Conservation (phyloP, 2,888 invertebrate species). For the Pristionchus exspectatus region DNA sequence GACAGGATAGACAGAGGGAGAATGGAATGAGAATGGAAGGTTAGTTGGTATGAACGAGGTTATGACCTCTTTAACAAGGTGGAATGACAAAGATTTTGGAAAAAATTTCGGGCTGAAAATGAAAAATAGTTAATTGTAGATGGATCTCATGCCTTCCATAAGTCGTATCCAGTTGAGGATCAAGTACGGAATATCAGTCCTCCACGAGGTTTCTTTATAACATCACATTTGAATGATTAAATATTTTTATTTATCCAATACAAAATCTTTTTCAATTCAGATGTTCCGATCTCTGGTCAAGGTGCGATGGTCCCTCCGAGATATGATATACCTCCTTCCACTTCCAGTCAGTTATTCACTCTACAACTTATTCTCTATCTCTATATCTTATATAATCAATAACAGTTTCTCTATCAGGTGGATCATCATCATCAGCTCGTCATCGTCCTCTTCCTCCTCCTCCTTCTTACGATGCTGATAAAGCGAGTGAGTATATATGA, state of each 20-base stretch:
- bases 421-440: not conserved
- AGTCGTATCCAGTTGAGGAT: slow-evolving; percentile 28
- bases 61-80: not conserved
- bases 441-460: slow-evolving; percentile 30
- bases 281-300: not conserved
- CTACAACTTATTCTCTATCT: not conserved
- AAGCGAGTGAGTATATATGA: not conserved
- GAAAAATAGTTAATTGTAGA: not conserved
- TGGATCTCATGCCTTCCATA: not conserved
- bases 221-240: not conserved
- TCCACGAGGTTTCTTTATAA: not conserved
- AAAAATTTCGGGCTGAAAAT: not conserved
- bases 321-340: not conserved
- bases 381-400: not conserved
- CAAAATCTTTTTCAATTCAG: not conserved
- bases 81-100: not conserved
- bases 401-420: not conserved
- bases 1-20: not conserved
- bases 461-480: not conserved
- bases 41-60: not conserved
- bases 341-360: not conserved
- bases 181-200: not conserved
- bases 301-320: slow-evolving; percentile 31
- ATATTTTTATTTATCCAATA: not conserved
- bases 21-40: not conserved